Base-by-base conservation (phyloP, 64 coral and sea anemone genomes). In the Orbicella faveolata region DNA sequence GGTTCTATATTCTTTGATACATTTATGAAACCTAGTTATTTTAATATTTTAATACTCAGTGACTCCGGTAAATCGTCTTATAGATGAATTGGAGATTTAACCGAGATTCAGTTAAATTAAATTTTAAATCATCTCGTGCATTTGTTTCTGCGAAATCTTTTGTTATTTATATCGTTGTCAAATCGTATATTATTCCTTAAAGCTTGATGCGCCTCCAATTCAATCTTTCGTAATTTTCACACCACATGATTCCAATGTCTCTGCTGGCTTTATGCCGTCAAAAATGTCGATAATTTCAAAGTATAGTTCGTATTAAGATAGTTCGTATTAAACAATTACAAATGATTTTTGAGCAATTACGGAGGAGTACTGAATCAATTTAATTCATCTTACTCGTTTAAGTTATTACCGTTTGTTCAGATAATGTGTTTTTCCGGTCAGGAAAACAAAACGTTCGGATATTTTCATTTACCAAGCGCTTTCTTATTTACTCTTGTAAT, bases 391-490 rank as follows among this genome's bases (percentile, higher is more conserved):
- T 84, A 20, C 80, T 25, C 75, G 75, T 84, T 67, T 39, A 52
- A 39, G 63, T 84, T 70, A 84, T 68, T 84, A 84, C 41, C 37
- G 67, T 84, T 84, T 84, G 82, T 84, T 39, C 64, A 64, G 21
- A 23, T 39, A 20, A 79, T 61, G 52, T 79, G 48, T 69, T 69
- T 79, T 57, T 84, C 65, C 82, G 63, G 82, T 12, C 48, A 23
- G 65, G 15, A 70, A 34, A 69, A 84, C 82, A 12, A n/a, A 70
- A 51, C 82, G 51, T 72, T 48, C 19, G 37, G 79, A 72, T 4
- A 72, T 69, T 70, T 52, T 84, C 82, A 84, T 84, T 84, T 52
- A 84, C 82, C 63, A 84, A 72, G 65, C 65, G 20, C 37, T 77
- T 69, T 77, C 21, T 44, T 77, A 77, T 77, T 77, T 77, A 41